A percentile compares a stretch with the other conserved stretches of the same genome.
phyloP scores from a whole-genome alignment of 1,140 invertebrate genomes.

The Drosophila sechellia region DNA sequence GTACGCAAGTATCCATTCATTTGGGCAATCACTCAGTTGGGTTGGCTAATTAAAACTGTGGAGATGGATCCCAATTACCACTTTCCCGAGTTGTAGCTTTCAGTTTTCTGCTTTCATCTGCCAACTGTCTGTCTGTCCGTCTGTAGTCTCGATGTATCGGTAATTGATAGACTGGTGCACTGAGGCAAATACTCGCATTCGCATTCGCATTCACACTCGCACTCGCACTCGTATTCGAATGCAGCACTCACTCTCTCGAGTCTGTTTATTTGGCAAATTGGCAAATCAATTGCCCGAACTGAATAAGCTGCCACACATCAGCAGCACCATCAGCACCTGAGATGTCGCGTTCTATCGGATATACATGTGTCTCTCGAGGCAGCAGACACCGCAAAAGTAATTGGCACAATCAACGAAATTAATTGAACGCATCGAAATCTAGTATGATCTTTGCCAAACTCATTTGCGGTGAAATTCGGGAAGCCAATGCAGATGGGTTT shows the following conservation, averaged over 20 bases:
- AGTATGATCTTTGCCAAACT: slow-evolving; percentile 50
- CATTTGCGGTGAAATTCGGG: slow-evolving; percentile 32
- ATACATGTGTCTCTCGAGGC: neutral
- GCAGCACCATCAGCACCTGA: slow-evolving; percentile 17
- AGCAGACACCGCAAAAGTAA: slow-evolving; percentile 47
- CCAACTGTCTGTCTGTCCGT: slow-evolving; percentile 17
- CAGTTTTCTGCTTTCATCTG: slow-evolving; percentile 27
- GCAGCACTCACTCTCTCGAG: slow-evolving; percentile 15
- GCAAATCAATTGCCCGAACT: slow-evolving; percentile 67
- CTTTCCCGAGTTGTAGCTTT: slow-evolving; percentile 30
- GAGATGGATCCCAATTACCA: slow-evolving; percentile 34
- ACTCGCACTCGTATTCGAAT: slow-evolving; percentile 3
- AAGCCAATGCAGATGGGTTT: neutral
- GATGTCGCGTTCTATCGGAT: slow-evolving; percentile 19
- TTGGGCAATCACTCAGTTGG: slow-evolving; percentile 31
- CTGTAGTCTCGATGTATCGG: slow-evolving; percentile 13
- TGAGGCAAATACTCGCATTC: slow-evolving; percentile 36
- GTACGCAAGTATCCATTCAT: slow-evolving; percentile 27
- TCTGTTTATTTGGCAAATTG: slow-evolving; percentile 66
- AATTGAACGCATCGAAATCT: slow-evolving; percentile 53
- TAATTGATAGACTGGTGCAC: slow-evolving; percentile 42
- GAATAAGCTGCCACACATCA: slow-evolving; percentile 40
- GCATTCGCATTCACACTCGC: slow-evolving; percentile 6
- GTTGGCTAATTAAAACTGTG: slow-evolving; percentile 47
- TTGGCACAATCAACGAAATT: slow-evolving; percentile 60